Base-by-base conservation (phyloP, 2,113 vertebrate genomes). In the Vidua chalybeata region DNA sequence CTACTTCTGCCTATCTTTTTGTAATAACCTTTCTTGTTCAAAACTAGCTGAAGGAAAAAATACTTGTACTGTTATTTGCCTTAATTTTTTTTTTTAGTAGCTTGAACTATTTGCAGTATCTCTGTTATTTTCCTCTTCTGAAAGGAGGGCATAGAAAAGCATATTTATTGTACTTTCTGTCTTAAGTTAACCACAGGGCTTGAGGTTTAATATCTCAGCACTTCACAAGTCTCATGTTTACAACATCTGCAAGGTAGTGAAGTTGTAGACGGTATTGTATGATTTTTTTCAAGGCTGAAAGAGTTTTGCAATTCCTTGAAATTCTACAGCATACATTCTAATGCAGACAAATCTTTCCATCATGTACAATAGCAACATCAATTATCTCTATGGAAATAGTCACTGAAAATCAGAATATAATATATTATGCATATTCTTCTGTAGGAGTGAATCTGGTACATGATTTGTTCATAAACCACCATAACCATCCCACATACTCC, bases 141-240 rank as follows among this genome's bases (percentile, higher is more conserved):
- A 43, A 93, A 43, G 22, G 9, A 78, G 16, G 23, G 20, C 73
- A 84, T 56, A 78, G 24, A 90, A 81, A 89, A 90, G 20, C 4
- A 18, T 52, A 66, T 63, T 84, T 95, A 55, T 89, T 77, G 46
- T 90, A 45, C 56, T 75, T 62, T 73, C 76, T 73, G 10, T 71
- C 64, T 43, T 56, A 56, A 77, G 56, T 84, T 78, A 78, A 89
- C 71, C 51, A 73, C 72, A 69, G 11, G 71, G 55, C 28, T 86
- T 61, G 62, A 84, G 23, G 59, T 90, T 90, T 92, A 94, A 90
- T 93, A 94, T 86, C 88, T 74, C 51, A 74, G 37, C 33, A 78
- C 21, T 89, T 81, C 67, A 89, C 37, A 91, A 84, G 26, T n/a
- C 12, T 85, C 49, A 33, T 90, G 68, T 93, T 94, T 88, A 93